Evolutionary conservation across 2,797 vertebrate species (phyloP).

Genomic region (Emys orbicularis): DNA sequence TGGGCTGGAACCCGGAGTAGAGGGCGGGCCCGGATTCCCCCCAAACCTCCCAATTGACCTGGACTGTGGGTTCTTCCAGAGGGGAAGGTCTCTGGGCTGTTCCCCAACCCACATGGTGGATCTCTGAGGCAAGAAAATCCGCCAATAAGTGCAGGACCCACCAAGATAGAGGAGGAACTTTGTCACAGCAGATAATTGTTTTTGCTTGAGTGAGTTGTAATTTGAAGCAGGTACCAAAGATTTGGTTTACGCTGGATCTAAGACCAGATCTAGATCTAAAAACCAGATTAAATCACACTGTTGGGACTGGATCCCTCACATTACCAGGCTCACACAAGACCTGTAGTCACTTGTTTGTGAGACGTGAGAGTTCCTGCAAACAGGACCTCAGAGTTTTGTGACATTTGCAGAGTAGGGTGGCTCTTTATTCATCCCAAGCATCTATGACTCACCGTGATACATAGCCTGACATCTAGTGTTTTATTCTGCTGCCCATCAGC

Average conservation of each 20-base stretch:
- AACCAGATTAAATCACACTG: not conserved
- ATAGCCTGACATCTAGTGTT: too few species aligned
- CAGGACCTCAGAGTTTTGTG: not conserved
- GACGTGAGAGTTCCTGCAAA: not conserved
- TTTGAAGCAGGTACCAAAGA: not conserved
- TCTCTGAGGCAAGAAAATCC: too few species aligned
- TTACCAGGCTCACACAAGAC: not conserved
- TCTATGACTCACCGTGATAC: too few species aligned
- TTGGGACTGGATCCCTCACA: rapidly evolving
- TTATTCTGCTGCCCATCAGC: too few species aligned
- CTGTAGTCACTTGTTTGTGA: not conserved
- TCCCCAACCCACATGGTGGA: too few species aligned
- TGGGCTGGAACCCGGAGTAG: too few species aligned
- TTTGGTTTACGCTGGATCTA: not conserved
- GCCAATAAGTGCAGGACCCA: too few species aligned
- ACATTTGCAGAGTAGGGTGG: not conserved
- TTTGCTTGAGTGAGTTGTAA: not conserved
- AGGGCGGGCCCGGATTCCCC: too few species aligned
- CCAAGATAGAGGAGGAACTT: too few species aligned
- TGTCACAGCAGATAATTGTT: not conserved
- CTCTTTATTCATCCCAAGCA: not conserved
- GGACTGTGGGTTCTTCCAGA: too few species aligned
- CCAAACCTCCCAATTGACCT: too few species aligned
- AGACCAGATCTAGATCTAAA: not conserved
- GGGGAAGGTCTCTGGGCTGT: too few species aligned